Evolutionary conservation across 2,888 invertebrate species (phyloP).

Genomic region (Lepidonotus clava): DNA sequence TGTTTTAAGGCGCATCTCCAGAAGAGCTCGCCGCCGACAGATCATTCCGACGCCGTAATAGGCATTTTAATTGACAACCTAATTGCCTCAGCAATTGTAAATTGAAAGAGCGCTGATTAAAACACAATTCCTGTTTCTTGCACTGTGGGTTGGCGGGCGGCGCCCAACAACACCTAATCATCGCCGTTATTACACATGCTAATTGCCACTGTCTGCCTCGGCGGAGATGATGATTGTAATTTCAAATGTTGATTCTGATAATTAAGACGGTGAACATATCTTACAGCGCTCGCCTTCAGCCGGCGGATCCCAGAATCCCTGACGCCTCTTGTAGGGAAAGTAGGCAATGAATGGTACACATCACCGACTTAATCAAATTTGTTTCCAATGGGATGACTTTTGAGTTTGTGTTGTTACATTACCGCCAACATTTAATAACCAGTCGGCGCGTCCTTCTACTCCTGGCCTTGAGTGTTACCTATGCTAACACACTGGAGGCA

Average conservation of each 20-base stretch:
- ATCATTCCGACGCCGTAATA: constrained; percentile 44
- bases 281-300: neutral
- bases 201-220: constrained; percentile 43
- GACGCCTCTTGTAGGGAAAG: neutral
- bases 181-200: constrained; percentile 33
- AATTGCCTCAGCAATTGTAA: constrained; percentile 49
- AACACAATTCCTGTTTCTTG: constrained; percentile 44
- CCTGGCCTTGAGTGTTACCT: neutral
- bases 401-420: neutral
- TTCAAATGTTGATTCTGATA: constrained; percentile 43
- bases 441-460: neutral
- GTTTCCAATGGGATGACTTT: constrained; percentile 4
- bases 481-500: neutral
- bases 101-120: constrained; percentile 49
- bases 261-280: constrained; percentile 44
- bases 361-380: constrained; percentile 35
- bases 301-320: neutral
- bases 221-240: constrained; percentile 40
- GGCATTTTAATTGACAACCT: constrained; percentile 48
- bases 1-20: too few relatives aligned
- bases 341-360: neutral
- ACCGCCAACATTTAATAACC: constrained; percentile 1
- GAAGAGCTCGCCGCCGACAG: constrained; percentile 21
- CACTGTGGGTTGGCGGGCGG: constrained; percentile 40
- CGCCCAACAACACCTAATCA: constrained; percentile 39